These are phyloP conservation scores for Anthrax anthrax DNA, from an alignment of 2,888 invertebrate genomes.

Conservation along the genomic window DNA sequence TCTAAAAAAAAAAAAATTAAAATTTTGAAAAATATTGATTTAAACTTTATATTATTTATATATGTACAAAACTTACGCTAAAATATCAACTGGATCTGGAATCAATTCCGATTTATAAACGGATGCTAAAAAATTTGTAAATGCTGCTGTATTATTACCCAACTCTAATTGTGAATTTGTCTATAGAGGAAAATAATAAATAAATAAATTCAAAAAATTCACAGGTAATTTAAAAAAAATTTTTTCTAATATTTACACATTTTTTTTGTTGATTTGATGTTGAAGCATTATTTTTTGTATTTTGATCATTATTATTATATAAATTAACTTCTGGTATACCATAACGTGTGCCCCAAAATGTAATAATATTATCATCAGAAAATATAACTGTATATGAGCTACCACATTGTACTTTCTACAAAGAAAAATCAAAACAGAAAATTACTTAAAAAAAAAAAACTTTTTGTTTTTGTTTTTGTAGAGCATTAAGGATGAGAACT, in stretches of 20 bases:
- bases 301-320: conserved; percentile 4
- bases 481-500: too few relatives aligned
- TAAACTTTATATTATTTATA: not conserved
- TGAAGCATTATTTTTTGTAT: too few relatives aligned
- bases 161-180: conserved; percentile 16
- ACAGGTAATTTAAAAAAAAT: not conserved
- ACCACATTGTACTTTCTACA: conserved; percentile 47
- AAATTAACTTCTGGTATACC: conserved; percentile 24
- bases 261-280: too few relatives aligned
- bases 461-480: too few relatives aligned
- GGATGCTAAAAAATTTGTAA: conserved; percentile 32
- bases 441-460: too few relatives aligned
- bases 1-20: conserved; percentile 21
- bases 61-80: conserved; percentile 33
- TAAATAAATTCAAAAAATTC: not conserved
- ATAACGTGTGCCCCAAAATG: conserved; percentile 51
- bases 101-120: conserved; percentile 35
- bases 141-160: conserved; percentile 32
- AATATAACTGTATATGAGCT: conserved; percentile 49
- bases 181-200: not conserved
- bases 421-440: conserved; percentile 9
- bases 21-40: not conserved
- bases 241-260: not conserved
- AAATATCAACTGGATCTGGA: conserved; percentile 37
- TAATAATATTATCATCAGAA: conserved; percentile 48